phyloP scores from a whole-genome alignment of 2,113 vertebrate genomes.

The Phyllostomus discolor region DNA sequence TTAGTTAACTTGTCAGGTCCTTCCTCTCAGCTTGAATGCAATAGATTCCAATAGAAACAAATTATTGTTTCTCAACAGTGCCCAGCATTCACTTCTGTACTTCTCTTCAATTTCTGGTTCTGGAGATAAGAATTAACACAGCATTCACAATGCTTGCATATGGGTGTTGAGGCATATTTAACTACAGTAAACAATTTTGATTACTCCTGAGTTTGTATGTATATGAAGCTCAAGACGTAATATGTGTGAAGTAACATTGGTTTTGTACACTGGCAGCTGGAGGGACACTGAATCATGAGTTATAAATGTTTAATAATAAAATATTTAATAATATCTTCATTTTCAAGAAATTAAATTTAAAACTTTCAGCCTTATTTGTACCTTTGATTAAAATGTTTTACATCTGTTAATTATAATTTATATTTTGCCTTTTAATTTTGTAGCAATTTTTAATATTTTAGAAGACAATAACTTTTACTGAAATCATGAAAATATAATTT shows the following conservation, averaged over 20 bases:
- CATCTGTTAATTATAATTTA: background rate
- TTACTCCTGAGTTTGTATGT: background rate
- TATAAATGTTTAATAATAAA: background rate
- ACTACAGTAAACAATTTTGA: background rate
- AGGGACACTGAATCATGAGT: background rate
- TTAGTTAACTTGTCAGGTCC: constrained; percentile 37
- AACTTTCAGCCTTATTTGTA: background rate
- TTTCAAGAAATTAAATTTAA: background rate
- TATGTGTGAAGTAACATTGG: too few relatives aligned
- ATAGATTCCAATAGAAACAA: background rate
- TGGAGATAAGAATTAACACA: constrained; percentile 21
- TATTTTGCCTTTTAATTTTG: background rate
- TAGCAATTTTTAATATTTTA: background rate
- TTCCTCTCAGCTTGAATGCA: constrained; percentile 20
- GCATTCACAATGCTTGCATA: background rate
- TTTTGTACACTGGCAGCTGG: background rate
- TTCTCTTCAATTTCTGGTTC: constrained; percentile 6
- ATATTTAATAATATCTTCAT: background rate
- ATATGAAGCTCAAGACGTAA: background rate
- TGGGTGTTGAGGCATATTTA: background rate
- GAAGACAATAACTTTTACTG: background rate
- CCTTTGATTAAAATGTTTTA: background rate
- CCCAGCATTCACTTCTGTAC: constrained; percentile 4
- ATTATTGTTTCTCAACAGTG: constrained; percentile 20
- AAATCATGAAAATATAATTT: background rate